Evolutionary conservation across 2,888 invertebrate genomes (phyloP).

Genomic region (Metallyticus violacea): DNA sequence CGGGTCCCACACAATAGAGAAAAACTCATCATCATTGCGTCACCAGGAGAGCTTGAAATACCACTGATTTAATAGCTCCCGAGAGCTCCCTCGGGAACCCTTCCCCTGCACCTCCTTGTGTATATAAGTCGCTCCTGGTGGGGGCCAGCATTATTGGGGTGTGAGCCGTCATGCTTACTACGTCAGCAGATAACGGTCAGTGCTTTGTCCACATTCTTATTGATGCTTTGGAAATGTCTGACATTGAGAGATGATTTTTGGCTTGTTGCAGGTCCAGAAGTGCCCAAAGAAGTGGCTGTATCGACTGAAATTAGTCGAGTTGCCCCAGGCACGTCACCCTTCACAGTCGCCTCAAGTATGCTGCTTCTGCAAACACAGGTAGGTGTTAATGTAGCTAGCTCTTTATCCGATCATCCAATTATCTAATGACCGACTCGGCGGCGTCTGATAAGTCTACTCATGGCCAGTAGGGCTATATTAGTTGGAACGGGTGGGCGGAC

Average conservation of each 20-base stretch:
- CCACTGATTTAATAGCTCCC: conserved; percentile 33
- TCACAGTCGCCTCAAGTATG: conserved; percentile 74
- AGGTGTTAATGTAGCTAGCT: too few relatives aligned
- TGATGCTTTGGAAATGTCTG: too few relatives aligned
- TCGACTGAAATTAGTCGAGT: conserved; percentile 20
- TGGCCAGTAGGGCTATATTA: too few relatives aligned
- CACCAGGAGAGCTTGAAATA: conserved; percentile 28
- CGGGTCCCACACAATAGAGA: conserved; percentile 22
- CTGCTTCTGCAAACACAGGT: conserved; percentile 92
- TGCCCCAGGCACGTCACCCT: conserved; percentile 45
- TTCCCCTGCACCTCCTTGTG: conserved; percentile 1
- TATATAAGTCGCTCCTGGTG: conserved; percentile 11
- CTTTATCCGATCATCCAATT: too few relatives aligned
- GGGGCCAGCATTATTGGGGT: neutral
- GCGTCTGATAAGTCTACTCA: too few relatives aligned
- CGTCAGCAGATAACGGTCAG: conserved; percentile 31
- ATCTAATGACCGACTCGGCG: too few relatives aligned
- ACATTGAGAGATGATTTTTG: neutral
- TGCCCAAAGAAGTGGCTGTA: conserved; percentile 45
- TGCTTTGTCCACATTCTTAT: neutral
- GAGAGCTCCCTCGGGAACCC: conserved; percentile 26
- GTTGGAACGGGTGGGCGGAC: too few relatives aligned
- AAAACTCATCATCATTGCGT: conserved; percentile 27
- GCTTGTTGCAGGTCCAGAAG: conserved; percentile 29
- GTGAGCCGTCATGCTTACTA: conserved; percentile 15